Evolutionary conservation across 2,113 vertebrate species (phyloP).

Genomic region (human (Homo sapiens)): DNA sequence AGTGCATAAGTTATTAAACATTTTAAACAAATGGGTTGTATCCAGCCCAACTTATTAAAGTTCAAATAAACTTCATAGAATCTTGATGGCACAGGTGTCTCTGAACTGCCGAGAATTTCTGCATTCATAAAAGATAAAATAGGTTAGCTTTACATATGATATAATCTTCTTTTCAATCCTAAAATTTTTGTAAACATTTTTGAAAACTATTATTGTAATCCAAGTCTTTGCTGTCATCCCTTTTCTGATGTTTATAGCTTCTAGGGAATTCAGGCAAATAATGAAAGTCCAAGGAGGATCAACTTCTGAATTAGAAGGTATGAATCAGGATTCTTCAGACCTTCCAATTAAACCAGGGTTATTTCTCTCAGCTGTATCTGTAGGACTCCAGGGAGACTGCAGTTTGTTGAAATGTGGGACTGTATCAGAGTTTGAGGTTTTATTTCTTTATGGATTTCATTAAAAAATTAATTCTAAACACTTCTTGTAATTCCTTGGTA

Average conservation of each 20-base stretch:
- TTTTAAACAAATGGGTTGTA: slow-evolving; percentile 80
- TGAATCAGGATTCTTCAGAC: neutral
- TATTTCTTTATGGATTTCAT: neutral
- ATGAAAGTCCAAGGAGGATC: neutral
- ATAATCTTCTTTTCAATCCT: slow-evolving; percentile 28
- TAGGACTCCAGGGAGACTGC: neutral
- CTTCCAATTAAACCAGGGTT: neutral
- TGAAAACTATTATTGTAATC: neutral
- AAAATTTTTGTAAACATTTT: neutral
- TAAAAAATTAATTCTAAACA: neutral
- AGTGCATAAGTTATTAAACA: slow-evolving; percentile 82
- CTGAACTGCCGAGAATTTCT: slow-evolving; percentile 69
- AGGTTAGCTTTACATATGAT: neutral
- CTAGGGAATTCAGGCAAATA: slow-evolving; percentile 30
- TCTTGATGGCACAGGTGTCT: slow-evolving; percentile 79
- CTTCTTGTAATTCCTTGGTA: neutral
- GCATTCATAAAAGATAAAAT: slow-evolving; percentile 52
- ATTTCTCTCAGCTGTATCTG: neutral
- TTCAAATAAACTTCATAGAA: slow-evolving; percentile 79
- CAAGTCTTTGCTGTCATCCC: neutral
- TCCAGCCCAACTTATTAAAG: slow-evolving; percentile 78
- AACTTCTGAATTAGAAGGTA: slow-evolving; percentile 3
- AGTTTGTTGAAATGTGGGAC: neutral
- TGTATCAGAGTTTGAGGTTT: neutral
- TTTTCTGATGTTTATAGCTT: slow-evolving; percentile 33